Percentiles rank a stretch among this genome's conserved stretches.
These are phyloP conservation scores for Sarcophaga subvicina DNA, from an alignment of 2,888 invertebrate species.

Conservation along the genomic window DNA sequence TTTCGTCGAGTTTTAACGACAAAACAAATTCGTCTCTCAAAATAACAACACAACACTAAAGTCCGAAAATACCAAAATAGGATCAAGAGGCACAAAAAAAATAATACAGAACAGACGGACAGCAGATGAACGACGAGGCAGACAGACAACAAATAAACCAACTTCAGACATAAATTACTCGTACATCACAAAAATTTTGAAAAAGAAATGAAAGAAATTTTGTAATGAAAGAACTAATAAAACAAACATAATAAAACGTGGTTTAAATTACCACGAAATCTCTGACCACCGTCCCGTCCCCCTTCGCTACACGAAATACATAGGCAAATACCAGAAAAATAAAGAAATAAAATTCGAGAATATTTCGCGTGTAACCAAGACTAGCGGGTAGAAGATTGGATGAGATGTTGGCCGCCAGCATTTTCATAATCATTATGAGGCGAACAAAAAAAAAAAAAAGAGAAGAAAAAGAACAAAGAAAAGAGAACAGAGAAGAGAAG, in stretches of 20 bases:
- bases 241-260: slow-evolving; percentile 52
- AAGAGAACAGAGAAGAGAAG: no score
- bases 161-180: slow-evolving; percentile 24
- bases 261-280: slow-evolving; percentile 33
- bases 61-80: slow-evolving; percentile 6
- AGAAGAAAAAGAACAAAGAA: no score
- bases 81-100: background rate
- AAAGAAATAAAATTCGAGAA: background rate
- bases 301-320: background rate
- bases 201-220: slow-evolving; percentile 1
- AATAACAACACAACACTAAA: background rate
- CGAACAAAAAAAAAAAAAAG: no score
- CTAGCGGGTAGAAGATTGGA: background rate
- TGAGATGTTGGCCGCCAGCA: background rate
- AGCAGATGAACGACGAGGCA: background rate
- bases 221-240: slow-evolving; percentile 27
- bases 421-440: background rate
- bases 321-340: background rate
- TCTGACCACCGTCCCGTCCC: background rate
- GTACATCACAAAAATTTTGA: slow-evolving; percentile 10
- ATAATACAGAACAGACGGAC: background rate
- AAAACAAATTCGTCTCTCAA: slow-evolving; percentile 28
- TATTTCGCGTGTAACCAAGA: slow-evolving; percentile 8
- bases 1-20: background rate
- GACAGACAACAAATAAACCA: background rate